Percentiles rank a stretch among this genome's conserved stretches.
These are phyloP conservation scores for Alethe diademata DNA, from an alignment of 2,113 vertebrate genomes.

Conservation along the genomic window DNA sequence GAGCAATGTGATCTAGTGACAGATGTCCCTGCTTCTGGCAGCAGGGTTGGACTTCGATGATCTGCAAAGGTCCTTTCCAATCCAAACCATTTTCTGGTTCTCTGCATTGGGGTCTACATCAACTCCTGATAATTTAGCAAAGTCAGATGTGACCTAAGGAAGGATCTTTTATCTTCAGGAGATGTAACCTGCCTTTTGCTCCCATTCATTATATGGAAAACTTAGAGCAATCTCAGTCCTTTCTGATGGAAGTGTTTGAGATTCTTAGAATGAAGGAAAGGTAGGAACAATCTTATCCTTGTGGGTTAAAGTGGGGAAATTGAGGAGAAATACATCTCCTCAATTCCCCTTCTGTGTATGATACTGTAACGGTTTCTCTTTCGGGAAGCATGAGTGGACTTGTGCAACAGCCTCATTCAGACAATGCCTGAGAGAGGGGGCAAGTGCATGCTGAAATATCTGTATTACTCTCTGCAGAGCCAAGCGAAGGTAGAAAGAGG, in stretches of 20 bases:
- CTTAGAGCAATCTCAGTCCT: not conserved
- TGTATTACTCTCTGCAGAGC: not conserved
- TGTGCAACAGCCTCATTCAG: not conserved
- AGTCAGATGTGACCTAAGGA: not conserved
- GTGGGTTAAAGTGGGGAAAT: not conserved
- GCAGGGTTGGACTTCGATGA: rapidly evolving
- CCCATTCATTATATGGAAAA: not conserved
- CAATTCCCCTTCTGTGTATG: not conserved
- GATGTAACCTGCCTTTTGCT: not conserved
- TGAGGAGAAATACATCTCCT: not conserved
- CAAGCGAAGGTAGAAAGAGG: not conserved
- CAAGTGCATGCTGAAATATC: not conserved
- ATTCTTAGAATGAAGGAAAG: not conserved
- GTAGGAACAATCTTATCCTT: not conserved
- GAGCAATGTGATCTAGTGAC: not conserved
- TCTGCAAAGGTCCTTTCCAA: not conserved
- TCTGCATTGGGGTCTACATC: not conserved
- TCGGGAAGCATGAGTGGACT: not conserved
- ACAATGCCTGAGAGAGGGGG: not conserved
- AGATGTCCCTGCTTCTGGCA: not conserved
- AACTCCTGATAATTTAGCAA: not conserved
- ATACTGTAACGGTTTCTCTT: not conserved
- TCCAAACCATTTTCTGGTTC: not conserved
- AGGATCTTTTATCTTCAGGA: not conserved
- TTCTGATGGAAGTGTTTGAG: not conserved